Evolutionary conservation across 2,113 vertebrate genomes (phyloP).

Genomic region (Tragulus kanchil): DNA sequence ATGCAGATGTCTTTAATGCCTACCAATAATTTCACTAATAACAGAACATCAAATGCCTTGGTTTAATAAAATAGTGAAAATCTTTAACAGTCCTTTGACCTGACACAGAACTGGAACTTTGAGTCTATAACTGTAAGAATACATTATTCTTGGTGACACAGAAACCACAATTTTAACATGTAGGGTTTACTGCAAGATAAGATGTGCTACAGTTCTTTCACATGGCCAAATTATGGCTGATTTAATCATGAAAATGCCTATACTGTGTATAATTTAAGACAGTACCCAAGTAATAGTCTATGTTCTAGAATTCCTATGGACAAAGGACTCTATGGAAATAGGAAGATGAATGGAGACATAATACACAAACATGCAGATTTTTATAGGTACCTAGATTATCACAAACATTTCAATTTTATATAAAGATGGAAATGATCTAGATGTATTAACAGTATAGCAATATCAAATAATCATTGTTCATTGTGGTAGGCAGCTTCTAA

Average conservation of each 20-base stretch:
- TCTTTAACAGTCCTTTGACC: neutral
- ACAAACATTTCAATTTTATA: neutral
- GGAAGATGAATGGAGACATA: neutral
- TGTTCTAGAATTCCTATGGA: neutral
- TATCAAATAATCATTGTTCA: neutral
- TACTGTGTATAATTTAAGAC: neutral
- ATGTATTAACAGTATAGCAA: neutral
- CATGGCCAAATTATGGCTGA: neutral
- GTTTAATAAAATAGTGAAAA: slow-evolving; percentile 45
- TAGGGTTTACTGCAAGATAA: neutral
- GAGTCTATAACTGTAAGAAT: neutral
- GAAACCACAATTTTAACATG: neutral
- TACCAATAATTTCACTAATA: neutral
- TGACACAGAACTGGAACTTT: neutral
- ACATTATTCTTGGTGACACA: neutral
- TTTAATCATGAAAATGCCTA: neutral
- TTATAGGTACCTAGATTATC: neutral
- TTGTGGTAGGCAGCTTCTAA: neutral
- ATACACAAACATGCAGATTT: neutral
- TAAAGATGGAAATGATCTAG: neutral
- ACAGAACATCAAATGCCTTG: neutral
- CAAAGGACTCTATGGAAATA: slow-evolving; percentile 2
- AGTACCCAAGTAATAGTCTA: neutral
- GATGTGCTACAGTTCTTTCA: neutral
- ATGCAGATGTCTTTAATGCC: neutral